A percentile compares a stretch with the other conserved stretches of the same genome.
These are phyloP conservation scores for Poeciliopsis gracilis DNA, from an alignment of 2,797 vertebrate genomes.

Conservation along the genomic window DNA sequence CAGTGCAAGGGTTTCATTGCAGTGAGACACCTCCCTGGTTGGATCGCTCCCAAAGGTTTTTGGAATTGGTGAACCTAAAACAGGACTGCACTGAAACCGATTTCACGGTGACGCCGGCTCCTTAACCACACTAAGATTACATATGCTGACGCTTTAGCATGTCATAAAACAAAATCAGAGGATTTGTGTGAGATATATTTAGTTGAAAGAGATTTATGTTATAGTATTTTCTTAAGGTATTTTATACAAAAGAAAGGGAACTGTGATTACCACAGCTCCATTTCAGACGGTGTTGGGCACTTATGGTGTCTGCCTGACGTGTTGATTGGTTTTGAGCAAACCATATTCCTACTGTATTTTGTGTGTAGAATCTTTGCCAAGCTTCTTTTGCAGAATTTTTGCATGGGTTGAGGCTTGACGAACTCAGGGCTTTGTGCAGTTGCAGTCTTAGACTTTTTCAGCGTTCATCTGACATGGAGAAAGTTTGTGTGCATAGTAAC, in stretches of 20 bases:
- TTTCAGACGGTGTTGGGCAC: background rate
- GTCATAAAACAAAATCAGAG: conserved; percentile 9
- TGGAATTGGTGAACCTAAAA: conserved; percentile 19
- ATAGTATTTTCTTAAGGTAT: background rate
- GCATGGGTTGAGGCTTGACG: background rate
- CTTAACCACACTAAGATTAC: background rate
- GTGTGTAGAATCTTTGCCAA: background rate
- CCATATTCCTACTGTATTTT: background rate
- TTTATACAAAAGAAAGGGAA: background rate
- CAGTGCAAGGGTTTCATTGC: background rate
- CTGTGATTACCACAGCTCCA: too few relatives aligned
- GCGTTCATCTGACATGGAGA: background rate
- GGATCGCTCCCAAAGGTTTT: conserved; percentile 6
- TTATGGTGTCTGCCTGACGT: background rate
- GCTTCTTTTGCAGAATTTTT: background rate
- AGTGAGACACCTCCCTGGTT: background rate
- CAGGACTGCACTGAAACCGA: conserved; percentile 36
- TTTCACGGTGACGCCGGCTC: background rate
- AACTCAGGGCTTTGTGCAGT: background rate
- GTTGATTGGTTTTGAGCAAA: conserved; percentile 9
- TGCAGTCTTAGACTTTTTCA: background rate
- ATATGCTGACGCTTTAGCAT: background rate
- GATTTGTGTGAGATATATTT: background rate
- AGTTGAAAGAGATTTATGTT: conserved; percentile 6
- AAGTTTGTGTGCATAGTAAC: background rate